A percentile compares a stretch with the other conserved stretches of the same genome.
These are phyloP conservation scores for Pteruthius melanotis DNA, from an alignment of 2,113 vertebrate species.

Conservation along the genomic window DNA sequence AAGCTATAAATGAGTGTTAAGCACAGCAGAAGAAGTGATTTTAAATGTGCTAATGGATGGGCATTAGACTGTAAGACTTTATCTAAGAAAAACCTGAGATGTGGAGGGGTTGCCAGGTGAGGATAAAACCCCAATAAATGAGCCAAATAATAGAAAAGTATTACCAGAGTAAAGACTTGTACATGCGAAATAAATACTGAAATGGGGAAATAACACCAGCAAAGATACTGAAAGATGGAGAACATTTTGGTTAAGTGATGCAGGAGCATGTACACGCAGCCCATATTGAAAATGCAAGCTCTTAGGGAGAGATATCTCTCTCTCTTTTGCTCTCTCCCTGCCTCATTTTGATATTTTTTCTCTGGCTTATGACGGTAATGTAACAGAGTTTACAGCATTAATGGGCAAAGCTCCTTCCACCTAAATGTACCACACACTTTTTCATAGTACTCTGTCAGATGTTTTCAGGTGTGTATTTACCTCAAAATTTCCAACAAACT, in stretches of 20 bases:
- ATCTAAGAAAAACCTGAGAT: conserved; percentile 14
- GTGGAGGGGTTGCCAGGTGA: neutral
- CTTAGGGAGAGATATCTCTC: neutral
- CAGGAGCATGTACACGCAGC: neutral
- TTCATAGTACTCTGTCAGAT: neutral
- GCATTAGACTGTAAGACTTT: conserved; percentile 64
- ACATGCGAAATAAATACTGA: neutral
- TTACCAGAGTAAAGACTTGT: neutral
- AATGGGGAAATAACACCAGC: neutral
- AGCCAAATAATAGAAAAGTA: conserved; percentile 12
- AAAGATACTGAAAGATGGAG: neutral
- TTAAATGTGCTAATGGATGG: conserved; percentile 70
- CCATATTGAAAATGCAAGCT: neutral
- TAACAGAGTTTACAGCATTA: neutral
- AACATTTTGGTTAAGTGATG: neutral
- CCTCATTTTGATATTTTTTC: neutral
- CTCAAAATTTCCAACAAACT: neutral
- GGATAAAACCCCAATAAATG: neutral
- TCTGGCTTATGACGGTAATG: neutral
- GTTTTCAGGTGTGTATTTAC: neutral
- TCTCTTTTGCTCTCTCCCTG: neutral
- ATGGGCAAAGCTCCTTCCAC: neutral
- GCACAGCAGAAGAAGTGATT: conserved; percentile 46
- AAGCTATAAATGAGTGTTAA: conserved; percentile 62
- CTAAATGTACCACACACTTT: neutral